Evolutionary conservation across 2,888 invertebrate genomes (phyloP).

Genomic region (Phytoseiulus persimilis): DNA sequence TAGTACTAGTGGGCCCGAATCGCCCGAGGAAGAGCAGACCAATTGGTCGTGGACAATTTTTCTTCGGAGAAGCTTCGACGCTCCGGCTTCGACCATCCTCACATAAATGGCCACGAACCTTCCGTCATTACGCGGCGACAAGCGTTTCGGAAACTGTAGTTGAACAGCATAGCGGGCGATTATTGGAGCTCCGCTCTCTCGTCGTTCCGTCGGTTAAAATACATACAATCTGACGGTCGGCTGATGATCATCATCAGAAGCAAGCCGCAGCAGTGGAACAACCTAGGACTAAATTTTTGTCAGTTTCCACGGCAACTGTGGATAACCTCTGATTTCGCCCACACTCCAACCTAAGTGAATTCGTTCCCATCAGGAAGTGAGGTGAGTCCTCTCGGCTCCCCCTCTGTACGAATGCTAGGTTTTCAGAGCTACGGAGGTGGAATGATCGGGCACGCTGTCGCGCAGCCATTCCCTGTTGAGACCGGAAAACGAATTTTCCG

Average conservation of each 20-base stretch:
- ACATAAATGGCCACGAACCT: too few species aligned
- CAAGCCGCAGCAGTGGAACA: not conserved
- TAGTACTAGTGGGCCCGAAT: too few species aligned
- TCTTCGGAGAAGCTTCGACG: too few species aligned
- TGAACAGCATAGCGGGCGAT: too few species aligned
- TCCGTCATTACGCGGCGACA: too few species aligned
- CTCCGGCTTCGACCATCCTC: too few species aligned
- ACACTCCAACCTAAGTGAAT: not conserved
- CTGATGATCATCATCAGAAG: not conserved
- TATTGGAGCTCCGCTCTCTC: too few species aligned
- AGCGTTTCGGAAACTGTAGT: too few species aligned
- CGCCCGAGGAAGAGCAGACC: too few species aligned
- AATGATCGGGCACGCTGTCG: not conserved
- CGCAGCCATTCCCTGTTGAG: not conserved
- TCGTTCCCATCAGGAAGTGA: not conserved
- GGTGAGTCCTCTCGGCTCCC: not conserved
- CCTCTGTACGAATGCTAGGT: not conserved
- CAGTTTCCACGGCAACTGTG: slow-evolving; percentile 5
- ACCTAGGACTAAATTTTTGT: not conserved
- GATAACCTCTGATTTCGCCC: not conserved
- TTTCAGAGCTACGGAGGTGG: not conserved
- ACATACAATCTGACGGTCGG: not conserved
- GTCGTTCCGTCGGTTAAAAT: too few species aligned
- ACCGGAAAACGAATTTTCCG: not conserved
- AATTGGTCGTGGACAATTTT: too few species aligned